phyloP scores from a whole-genome alignment of 1,140 invertebrate species.

The Halictus rubicundus region DNA sequence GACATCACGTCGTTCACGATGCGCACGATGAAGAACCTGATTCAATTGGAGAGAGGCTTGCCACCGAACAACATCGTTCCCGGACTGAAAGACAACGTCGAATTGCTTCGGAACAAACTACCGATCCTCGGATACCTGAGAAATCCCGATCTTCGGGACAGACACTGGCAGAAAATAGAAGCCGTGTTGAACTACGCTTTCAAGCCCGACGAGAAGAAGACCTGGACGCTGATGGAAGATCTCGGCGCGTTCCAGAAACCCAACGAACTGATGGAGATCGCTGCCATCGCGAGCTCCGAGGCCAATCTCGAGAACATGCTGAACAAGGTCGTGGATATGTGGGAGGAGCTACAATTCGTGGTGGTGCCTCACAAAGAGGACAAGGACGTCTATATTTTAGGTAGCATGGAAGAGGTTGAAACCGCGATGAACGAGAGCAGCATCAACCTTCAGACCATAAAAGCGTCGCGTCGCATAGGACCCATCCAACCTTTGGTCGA shows the following conservation, averaged over 20 bases:
- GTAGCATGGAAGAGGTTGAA: conserved; percentile 91
- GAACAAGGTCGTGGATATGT: conserved; percentile 91
- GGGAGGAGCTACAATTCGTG: conserved; percentile 89
- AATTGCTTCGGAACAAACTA: conserved; percentile 88
- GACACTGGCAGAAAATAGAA: conserved; percentile 93
- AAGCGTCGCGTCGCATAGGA: conserved; percentile 90
- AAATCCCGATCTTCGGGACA: conserved; percentile 86
- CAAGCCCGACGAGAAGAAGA: conserved; percentile 84
- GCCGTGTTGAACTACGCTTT: conserved; percentile 87
- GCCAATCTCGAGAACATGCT: conserved; percentile 88
- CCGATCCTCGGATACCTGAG: conserved; percentile 88
- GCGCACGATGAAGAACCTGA: conserved; percentile 86
- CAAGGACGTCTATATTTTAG: conserved; percentile 91
- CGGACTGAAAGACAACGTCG: conserved; percentile 87
- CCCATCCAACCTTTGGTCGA: conserved; percentile 90
- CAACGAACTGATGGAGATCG: conserved; percentile 90
- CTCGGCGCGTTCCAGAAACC: conserved; percentile 86
- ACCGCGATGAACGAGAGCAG: conserved; percentile 90
- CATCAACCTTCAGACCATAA: conserved; percentile 92
- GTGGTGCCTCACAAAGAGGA: conserved; percentile 89
- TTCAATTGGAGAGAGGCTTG: conserved; percentile 89
- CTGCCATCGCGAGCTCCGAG: conserved; percentile 92
- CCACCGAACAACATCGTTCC: conserved; percentile 89
- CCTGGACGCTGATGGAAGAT: conserved; percentile 85
- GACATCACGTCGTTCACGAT: conserved; percentile 85